Conservation (phyloP, 2,888 invertebrate genomes). For the Rutpela maculata region DNA sequence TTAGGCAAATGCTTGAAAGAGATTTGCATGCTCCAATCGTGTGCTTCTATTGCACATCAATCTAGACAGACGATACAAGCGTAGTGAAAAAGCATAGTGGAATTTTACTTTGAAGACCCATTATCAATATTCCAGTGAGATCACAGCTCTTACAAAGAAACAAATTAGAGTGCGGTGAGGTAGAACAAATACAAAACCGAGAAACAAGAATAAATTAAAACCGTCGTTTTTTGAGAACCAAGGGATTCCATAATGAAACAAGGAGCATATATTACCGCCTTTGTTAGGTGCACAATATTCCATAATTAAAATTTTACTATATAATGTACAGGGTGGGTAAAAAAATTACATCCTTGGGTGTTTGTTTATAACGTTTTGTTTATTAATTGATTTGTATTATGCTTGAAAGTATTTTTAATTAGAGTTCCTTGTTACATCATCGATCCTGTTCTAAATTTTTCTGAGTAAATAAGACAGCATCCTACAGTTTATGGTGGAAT, state of each 20-base stretch:
- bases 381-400: no score
- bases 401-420: no score
- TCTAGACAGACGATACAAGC: not conserved
- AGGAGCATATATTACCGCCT: constrained; percentile 12
- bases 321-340: no score
- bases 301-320: constrained; percentile 22
- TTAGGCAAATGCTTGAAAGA: not conserved
- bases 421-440: no score
- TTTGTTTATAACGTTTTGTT: no score
- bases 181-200: constrained; percentile 45
- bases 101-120: constrained; percentile 39
- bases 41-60: constrained; percentile 14
- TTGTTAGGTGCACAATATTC: constrained; percentile 24
- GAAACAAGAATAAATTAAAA: constrained; percentile 52
- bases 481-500: no score
- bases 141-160: constrained; percentile 50
- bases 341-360: no score
- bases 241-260: constrained; percentile 20
- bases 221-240: constrained; percentile 33
- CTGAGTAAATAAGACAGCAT: no score
- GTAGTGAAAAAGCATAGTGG: constrained; percentile 10
- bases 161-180: constrained; percentile 53
- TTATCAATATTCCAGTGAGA: constrained; percentile 38
- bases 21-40: not conserved
- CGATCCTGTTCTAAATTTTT: no score